Evolutionary conservation across 23 tunicate species (phyloP).

Genomic region (Ciona savignyi): DNA sequence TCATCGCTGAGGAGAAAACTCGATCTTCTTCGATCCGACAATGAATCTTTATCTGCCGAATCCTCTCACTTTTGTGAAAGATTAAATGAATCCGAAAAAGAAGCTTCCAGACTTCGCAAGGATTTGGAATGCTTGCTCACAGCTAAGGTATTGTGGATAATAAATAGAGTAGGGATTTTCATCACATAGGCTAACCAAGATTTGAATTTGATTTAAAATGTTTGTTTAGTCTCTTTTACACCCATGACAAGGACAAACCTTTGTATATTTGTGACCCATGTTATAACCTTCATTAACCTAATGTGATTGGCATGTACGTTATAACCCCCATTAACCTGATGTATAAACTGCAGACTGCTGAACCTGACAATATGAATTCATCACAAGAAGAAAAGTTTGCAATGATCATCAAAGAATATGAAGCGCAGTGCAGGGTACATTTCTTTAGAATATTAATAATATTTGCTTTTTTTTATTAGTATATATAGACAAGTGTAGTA

Average conservation of each 20-base stretch:
- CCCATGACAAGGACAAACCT: no score
- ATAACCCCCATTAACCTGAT: neutral
- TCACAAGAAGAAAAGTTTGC: slow-evolving; percentile 93
- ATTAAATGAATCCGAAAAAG: slow-evolving; percentile 46
- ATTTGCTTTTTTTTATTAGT: no score
- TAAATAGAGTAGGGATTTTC: no score
- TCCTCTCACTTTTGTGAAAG: slow-evolving; percentile 29
- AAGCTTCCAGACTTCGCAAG: slow-evolving; percentile 54
- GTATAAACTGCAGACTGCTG: neutral
- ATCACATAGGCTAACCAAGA: no score
- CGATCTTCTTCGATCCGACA: slow-evolving; percentile 45
- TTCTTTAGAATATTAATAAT: neutral
- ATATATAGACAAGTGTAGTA: no score
- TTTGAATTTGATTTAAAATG: no score
- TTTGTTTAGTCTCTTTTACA: no score
- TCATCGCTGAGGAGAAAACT: slow-evolving; percentile 44
- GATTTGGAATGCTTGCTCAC: slow-evolving; percentile 74
- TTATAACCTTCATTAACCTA: no score
- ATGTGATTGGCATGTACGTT: no score
- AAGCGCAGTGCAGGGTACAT: slow-evolving; percentile 69
- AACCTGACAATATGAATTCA: slow-evolving; percentile 38
- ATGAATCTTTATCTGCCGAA: slow-evolving; percentile 40
- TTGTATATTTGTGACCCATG: no score
- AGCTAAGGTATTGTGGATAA: no score
- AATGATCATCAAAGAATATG: slow-evolving; percentile 78